Evolutionary conservation across 2,888 invertebrate species (phyloP), one percentile per base, ranked within the genome.

Genomic region (Creontiades dilutus): DNA sequence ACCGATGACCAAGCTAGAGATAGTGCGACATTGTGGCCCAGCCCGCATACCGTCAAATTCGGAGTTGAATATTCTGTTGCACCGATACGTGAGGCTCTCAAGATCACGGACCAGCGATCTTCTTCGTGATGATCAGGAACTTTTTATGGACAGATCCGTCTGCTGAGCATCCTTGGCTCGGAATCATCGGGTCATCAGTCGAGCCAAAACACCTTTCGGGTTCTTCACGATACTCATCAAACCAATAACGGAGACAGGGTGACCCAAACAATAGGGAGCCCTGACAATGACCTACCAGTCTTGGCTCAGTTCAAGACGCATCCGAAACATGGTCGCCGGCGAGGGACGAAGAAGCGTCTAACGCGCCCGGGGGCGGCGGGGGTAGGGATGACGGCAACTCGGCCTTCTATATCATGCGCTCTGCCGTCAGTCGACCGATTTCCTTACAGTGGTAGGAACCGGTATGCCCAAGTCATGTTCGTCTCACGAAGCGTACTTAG

Each of bases 401-500:
- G 27, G n/a, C 16, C 52, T 52, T 27, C 14, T 52, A 52, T 27
- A 19, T 19, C 82, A 27, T 19, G 27, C n/a, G 78, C 23, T 81
- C 14, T 5, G 82, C 78, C 46, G 16, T 86, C 76, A 75, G 48
- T 86, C 57, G 37, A 16, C 23, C 12, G 75, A 55, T n/a, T 23
- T 52, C 47, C 27, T 23, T 75, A 0, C 48, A 28, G 80, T 48
- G 52, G 75, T 27, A 23, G 23, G 19, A 86, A 78, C 52, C 46
- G 88, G 88, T 48, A 88, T 88, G 88, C 88, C 78, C 88, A 80
- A 78, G 46, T 28, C 78, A 88, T 88, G 88, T 52, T 80, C 90
- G 14, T 78, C 61, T 19, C 88, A 88, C 57, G 88, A 88, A 88
- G 88, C 88, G 76, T 88, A 88, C 55, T 88, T 88, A 89, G 90